A percentile compares a stretch with the other conserved stretches of the same genome.
Conservation (phyloP, 2,113 vertebrate species). For the Condylura cristata region DNA sequence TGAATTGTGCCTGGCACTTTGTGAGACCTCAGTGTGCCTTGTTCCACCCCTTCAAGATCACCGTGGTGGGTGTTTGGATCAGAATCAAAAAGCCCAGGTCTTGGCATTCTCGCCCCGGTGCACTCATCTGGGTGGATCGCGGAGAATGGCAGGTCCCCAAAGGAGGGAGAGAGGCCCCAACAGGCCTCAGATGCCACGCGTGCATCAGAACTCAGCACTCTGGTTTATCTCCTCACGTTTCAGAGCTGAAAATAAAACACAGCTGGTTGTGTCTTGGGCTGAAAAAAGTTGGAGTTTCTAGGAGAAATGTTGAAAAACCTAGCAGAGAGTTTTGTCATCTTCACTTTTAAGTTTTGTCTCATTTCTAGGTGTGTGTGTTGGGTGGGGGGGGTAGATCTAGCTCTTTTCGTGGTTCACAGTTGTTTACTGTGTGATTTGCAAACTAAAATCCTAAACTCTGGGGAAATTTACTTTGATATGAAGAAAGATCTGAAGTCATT, state of each 20-base stretch:
- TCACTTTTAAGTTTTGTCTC: constrained; percentile 24
- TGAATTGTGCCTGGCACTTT: not conserved
- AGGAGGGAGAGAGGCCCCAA: not conserved
- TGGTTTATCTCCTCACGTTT: not conserved
- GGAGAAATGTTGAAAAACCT: not conserved
- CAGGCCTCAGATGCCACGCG: not conserved
- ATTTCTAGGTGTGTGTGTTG: not conserved
- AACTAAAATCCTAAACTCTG: not conserved
- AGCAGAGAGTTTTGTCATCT: not conserved
- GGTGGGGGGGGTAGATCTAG: not conserved
- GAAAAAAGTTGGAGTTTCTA: not conserved
- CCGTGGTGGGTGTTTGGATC: not conserved
- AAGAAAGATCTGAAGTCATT: constrained; percentile 27
- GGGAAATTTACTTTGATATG: constrained; percentile 33
- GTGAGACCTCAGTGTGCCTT: not conserved
- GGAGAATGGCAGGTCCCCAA: not conserved
- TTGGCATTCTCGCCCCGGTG: not conserved
- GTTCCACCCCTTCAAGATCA: not conserved
- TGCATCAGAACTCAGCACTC: not conserved
- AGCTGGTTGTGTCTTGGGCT: constrained; percentile 16
- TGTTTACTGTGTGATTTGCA: not conserved
- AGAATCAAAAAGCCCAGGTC: not conserved
- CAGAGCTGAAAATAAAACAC: constrained; percentile 53
- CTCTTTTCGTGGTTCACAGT: not conserved
- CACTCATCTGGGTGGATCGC: not conserved